Evolutionary conservation across 2,888 invertebrate genomes (phyloP), one percentile per base, ranked within the genome.

Genomic region (Hirudinaria manillensis): DNA sequence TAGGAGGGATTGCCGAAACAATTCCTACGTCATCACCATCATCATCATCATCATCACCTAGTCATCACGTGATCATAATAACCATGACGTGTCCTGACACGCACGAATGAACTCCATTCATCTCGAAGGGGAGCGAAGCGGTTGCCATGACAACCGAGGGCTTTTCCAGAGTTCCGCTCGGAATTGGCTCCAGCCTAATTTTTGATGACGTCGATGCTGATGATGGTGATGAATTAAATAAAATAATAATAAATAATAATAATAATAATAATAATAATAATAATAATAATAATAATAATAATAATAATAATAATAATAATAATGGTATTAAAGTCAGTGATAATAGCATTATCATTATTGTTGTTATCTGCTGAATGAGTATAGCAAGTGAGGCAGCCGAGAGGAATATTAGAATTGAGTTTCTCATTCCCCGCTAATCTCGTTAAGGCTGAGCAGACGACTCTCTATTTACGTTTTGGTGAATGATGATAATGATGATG

Each of bases 401-500:
- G 3, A 38, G 38, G 38, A 38, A 38, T 10, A 27, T 66, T 38
- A 10, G 38, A 38, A 38, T 38, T 38, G 38, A 38, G 38, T 38
- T 38, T 38, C 38, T 38, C 38, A 38, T 6, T 10, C 10, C 4
- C 4, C 38, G 38, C 10, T 38, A 38, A 38, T 38, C 38, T 38
- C 38, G 38, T 38, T 38, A 38, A 38, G 10, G 38, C 10, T 38
- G 38, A 38, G 38, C 38, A 38, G 38, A 38, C 38, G 38, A 38
- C 38, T 38, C 3, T 38, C 10, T 38, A 38, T 38, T 38, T 38
- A 6, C 38, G 16, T 56, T 51, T 24, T 72, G 53, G 27, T 72
- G 72, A 72, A 72, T 72, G 72, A 72, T 55, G 72, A 53, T 45
- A 21, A 72, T 29, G 70, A 70, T 45, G 70, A 70, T 70, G 70